Percentiles rank a stretch among this genome's conserved stretches.
Evolutionary conservation across 2,888 invertebrate species (phyloP).

Genomic region (Pycnomerus fuliginosus): DNA sequence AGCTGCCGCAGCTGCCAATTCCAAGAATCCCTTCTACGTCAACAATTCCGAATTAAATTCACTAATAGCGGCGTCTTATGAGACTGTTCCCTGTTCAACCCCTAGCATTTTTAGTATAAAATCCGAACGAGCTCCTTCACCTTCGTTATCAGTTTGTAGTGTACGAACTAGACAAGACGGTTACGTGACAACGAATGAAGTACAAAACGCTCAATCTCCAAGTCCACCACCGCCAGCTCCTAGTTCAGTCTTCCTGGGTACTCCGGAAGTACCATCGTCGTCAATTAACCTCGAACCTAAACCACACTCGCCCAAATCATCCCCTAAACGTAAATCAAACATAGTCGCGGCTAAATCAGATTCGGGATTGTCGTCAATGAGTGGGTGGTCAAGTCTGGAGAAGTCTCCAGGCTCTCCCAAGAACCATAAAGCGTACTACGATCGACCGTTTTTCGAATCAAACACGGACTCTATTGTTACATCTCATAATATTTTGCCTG

Average conservation of each 20-base stretch:
- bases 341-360: constrained; percentile 79
- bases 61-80: constrained; percentile 56
- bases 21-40: constrained; percentile 50
- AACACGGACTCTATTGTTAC: constrained; percentile 57
- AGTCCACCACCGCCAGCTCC: constrained; percentile 82
- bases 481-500: constrained; percentile 44
- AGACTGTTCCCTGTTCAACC: constrained; percentile 55
- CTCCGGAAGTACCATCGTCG: constrained; percentile 42
- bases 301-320: constrained; percentile 70
- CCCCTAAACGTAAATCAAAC: constrained; percentile 68
- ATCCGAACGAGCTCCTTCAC: constrained; percentile 61
- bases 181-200: constrained; percentile 53
- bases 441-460: constrained; percentile 59
- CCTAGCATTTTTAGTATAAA: constrained; percentile 54
- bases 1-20: constrained; percentile 48
- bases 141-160: constrained; percentile 64
- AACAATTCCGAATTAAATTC: constrained; percentile 53
- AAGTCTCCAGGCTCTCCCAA: constrained; percentile 83
- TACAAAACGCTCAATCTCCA: constrained; percentile 53
- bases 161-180: constrained; percentile 66
- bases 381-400: constrained; percentile 82
- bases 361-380: constrained; percentile 84
- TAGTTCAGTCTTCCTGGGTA: constrained; percentile 53
- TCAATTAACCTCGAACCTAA: constrained; percentile 63
- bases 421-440: constrained; percentile 47